Evolutionary conservation across 2,797 vertebrate species (phyloP).

Genomic region (Cephalopachus bancanus): DNA sequence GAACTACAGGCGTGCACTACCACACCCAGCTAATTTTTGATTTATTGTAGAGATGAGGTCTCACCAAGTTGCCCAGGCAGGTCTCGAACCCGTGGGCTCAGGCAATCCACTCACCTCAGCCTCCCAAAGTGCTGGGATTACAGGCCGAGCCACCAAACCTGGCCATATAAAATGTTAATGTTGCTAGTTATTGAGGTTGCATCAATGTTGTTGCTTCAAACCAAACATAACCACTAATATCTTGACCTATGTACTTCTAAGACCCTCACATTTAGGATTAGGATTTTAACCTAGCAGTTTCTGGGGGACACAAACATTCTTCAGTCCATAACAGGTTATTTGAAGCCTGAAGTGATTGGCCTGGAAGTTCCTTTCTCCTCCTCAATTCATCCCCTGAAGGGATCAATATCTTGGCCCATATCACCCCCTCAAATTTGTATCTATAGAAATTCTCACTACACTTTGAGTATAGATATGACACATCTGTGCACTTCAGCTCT

Average conservation of each 20-base stretch:
- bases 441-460: too few relatives aligned
- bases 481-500: not conserved
- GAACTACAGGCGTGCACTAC: too few relatives aligned
- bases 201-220: not conserved
- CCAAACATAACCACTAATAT: not conserved
- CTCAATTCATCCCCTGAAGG: not conserved
- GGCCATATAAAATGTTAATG: not conserved
- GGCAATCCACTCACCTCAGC: too few relatives aligned
- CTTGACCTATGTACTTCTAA: not conserved
- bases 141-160: too few relatives aligned
- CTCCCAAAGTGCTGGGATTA: too few relatives aligned
- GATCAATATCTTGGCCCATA: not conserved
- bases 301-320: not conserved
- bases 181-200: not conserved
- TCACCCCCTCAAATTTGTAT: not conserved
- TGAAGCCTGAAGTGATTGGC: not conserved
- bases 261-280: not conserved
- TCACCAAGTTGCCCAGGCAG: too few relatives aligned
- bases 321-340: not conserved
- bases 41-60: too few relatives aligned
- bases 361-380: not conserved
- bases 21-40: too few relatives aligned
- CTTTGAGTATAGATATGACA: not conserved
- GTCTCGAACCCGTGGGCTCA: too few relatives aligned
- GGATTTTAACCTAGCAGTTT: not conserved